Conservation (phyloP, 2,888 invertebrate species). For the Drosophila pegasa region DNA sequence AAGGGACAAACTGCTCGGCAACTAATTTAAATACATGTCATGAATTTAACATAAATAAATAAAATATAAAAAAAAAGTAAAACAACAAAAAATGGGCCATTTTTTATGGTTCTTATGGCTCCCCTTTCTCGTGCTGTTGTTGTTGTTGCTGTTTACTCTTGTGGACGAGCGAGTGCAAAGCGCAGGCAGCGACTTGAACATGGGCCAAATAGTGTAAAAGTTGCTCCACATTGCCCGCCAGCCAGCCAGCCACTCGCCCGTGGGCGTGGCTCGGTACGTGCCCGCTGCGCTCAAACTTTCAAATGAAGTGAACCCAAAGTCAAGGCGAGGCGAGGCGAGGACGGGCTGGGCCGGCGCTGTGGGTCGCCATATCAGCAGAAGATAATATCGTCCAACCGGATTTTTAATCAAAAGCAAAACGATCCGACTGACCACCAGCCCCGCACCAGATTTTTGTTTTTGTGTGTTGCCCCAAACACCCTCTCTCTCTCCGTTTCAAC, state of each 20-base stretch:
- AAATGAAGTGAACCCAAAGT: slow-evolving; percentile 53
- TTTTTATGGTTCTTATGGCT: slow-evolving; percentile 46
- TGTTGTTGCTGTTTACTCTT: slow-evolving; percentile 25
- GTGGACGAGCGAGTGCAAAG: slow-evolving; percentile 35
- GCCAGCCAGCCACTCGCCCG: slow-evolving; percentile 1
- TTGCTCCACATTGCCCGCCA: slow-evolving; percentile 35
- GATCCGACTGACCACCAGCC: slow-evolving; percentile 19
- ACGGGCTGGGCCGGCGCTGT: not conserved
- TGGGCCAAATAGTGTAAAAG: slow-evolving; percentile 67
- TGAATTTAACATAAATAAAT: slow-evolving; percentile 75
- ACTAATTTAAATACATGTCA: slow-evolving; percentile 77
- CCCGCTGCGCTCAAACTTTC: slow-evolving; percentile 59
- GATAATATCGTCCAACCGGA: slow-evolving; percentile 54
- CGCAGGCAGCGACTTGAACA: slow-evolving; percentile 54
- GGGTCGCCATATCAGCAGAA: slow-evolving; percentile 45
- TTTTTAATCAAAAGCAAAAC: slow-evolving; percentile 53
- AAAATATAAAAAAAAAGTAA: slow-evolving; percentile 36
- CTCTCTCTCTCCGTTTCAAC: not conserved
- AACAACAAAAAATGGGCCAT: slow-evolving; percentile 46
- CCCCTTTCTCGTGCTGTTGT: slow-evolving; percentile 3
- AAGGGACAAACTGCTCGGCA: slow-evolving; percentile 66
- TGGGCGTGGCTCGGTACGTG: slow-evolving; percentile 53
- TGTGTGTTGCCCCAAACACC: not conserved
- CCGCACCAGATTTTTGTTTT: slow-evolving; percentile 15
- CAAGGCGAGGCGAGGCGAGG: slow-evolving; percentile 12